phyloP scores from a whole-genome alignment of 2,888 invertebrate genomes.

The Drosophila yooni region DNA sequence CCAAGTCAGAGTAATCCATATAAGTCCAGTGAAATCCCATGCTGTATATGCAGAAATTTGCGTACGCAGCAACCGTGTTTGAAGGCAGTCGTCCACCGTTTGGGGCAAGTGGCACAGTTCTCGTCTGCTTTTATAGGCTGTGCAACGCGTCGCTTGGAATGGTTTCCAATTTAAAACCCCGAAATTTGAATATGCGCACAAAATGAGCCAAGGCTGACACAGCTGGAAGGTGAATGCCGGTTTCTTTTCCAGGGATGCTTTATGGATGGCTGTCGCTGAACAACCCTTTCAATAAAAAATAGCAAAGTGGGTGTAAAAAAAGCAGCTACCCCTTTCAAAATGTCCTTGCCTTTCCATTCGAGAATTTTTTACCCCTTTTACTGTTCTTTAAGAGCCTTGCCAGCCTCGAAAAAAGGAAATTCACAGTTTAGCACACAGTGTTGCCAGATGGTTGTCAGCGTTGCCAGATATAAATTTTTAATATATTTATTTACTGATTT shows the following conservation, averaged over 20 bases:
- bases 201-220: conserved; percentile 16
- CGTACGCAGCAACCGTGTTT: conserved; percentile 21
- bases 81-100: conserved; percentile 40
- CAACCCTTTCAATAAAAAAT: conserved; percentile 62
- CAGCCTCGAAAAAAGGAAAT: background rate
- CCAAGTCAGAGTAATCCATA: conserved; percentile 27
- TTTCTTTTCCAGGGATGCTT: conserved; percentile 39
- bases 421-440: conserved; percentile 38
- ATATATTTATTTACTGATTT: background rate
- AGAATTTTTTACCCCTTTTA: conserved; percentile 29
- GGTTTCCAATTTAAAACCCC: conserved; percentile 67
- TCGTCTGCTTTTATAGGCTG: conserved; percentile 56
- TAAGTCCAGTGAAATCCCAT: background rate
- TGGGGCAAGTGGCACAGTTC: conserved; percentile 29
- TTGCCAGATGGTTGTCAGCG: conserved; percentile 32
- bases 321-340: conserved; percentile 11
- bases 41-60: conserved; percentile 6
- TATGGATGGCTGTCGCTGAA: conserved; percentile 5
- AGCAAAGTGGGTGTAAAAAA: background rate
- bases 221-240: conserved; percentile 37
- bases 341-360: conserved; percentile 3
- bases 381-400: conserved; percentile 14
- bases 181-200: conserved; percentile 83
- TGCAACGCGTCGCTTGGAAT: conserved; percentile 36
- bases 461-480: background rate